Conservation (phyloP, 2,888 invertebrate genomes). For the Drosophila ochracea region DNA sequence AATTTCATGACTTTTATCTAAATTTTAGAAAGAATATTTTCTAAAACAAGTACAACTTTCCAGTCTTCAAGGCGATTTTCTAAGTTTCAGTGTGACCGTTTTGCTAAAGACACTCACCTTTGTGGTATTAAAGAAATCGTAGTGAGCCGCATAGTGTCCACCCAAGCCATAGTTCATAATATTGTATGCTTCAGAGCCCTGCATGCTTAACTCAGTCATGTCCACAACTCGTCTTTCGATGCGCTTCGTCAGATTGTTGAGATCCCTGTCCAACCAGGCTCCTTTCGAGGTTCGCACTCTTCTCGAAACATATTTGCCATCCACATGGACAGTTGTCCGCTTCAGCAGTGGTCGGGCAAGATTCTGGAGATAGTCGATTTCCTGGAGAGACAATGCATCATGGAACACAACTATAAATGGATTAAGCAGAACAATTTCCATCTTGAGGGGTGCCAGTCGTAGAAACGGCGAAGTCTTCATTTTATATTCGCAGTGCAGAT, state of each 20-base stretch:
- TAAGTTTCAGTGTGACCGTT: background rate
- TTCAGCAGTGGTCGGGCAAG: slow-evolving; percentile 60
- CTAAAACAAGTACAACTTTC: background rate
- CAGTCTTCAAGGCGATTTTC: background rate
- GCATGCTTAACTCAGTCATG: slow-evolving; percentile 74
- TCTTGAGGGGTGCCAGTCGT: slow-evolving; percentile 78
- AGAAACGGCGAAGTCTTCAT: slow-evolving; percentile 55
- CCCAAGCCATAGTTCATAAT: slow-evolving; percentile 82
- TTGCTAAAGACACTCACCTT: slow-evolving; percentile 42
- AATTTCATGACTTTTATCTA: no score
- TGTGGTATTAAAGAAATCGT: slow-evolving; percentile 72
- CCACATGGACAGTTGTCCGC: slow-evolving; percentile 59
- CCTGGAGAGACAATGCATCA: slow-evolving; percentile 69
- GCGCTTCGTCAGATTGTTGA: slow-evolving; percentile 43
- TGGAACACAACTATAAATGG: slow-evolving; percentile 77
- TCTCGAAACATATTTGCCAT: slow-evolving; percentile 1
- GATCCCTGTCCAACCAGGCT: slow-evolving; percentile 66
- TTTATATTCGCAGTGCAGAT: slow-evolving; percentile 69
- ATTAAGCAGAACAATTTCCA: slow-evolving; percentile 68
- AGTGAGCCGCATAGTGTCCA: slow-evolving; percentile 77
- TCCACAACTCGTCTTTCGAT: slow-evolving; percentile 71
- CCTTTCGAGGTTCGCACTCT: slow-evolving; percentile 73
- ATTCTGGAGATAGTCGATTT: slow-evolving; percentile 66
- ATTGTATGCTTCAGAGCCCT: slow-evolving; percentile 69
- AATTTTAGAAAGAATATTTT: background rate